These are phyloP conservation scores for Smittia aterrima DNA, from an alignment of 2,888 invertebrate genomes.

Conservation along the genomic window DNA sequence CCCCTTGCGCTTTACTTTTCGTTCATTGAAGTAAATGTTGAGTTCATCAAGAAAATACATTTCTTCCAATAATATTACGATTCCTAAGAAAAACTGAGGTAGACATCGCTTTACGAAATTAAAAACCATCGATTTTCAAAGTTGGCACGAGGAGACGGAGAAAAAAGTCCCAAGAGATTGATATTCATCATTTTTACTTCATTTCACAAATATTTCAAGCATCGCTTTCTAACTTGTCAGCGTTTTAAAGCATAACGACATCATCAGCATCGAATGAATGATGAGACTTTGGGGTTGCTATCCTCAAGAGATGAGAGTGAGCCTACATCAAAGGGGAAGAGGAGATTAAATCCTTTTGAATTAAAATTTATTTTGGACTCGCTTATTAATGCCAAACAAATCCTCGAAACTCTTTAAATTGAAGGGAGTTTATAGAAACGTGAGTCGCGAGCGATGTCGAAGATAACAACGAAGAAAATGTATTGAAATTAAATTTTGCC, in stretches of 20 bases:
- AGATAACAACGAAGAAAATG: no score
- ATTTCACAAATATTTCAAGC: constrained; percentile 16
- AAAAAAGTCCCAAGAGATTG: not conserved
- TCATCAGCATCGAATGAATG: not conserved
- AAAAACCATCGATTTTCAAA: constrained; percentile 26
- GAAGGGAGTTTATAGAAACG: no score
- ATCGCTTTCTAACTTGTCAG: constrained; percentile 5
- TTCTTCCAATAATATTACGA: no score
- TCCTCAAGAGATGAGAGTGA: not conserved
- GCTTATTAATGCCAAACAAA: no score
- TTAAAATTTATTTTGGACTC: not conserved
- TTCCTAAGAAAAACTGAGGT: no score
- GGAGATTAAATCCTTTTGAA: not conserved
- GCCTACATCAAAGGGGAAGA: not conserved
- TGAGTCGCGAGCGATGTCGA: no score
- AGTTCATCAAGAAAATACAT: constrained; percentile 29
- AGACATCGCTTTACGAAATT: not conserved
- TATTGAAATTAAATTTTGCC: not conserved
- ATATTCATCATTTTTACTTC: constrained; percentile 36
- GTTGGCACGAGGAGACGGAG: not conserved
- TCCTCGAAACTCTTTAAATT: no score
- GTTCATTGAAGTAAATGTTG: constrained; percentile 13
- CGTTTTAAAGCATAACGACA: not conserved
- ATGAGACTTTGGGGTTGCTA: not conserved
- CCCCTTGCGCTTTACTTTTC: not conserved